Evolutionary conservation across 2,797 vertebrate species (phyloP), one percentile per base, ranked within the genome.

Genomic region (Halcyon leucocephala): DNA sequence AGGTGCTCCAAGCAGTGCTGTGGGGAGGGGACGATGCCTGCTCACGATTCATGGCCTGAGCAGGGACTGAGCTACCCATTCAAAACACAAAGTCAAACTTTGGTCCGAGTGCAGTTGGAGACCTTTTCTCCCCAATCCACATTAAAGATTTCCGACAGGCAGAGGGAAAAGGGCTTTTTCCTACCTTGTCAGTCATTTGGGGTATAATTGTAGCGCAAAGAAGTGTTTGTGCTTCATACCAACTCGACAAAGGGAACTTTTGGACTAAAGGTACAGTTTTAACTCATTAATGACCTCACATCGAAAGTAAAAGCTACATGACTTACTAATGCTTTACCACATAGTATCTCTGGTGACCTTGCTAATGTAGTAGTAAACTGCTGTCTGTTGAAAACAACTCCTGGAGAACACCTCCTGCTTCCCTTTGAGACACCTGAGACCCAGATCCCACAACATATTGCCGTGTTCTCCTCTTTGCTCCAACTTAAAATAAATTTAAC

Each of bases 11-110:
- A 64, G 57, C 37, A 57, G 28, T 2, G 16, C 14, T 3, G 4
- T 41, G 15, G 8, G 14, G 7, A 77, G 14, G 18, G 14, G 81
- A 54, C 54, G 66, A 64, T 0, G 1, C 31, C 42, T 66, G 20
- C 12, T 19, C 1, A 0, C 0, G 2, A 39, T 21, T 4, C 10
- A 6, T 1, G 3, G 18, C 9, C 46, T 37, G 33, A 39, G 49
- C 12, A 39, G 15, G 12, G 12, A 41, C 16, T 2, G 3, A 60
- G 2, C 28, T 21, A 65, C 21, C 14, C 1, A 1, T 52, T 84
- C 7, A 79, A 84, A 89, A 54, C 1, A 31, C 2, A 1, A 77
- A 76, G n/a, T 33, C 35, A 66, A 71, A 78, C 31, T 39, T 19
- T 52, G 14, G 41, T 57, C 44, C 19, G 35, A 41, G 11, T 0